phyloP scores from a whole-genome alignment of 2,797 vertebrate genomes.

The Falco biarmicus region DNA sequence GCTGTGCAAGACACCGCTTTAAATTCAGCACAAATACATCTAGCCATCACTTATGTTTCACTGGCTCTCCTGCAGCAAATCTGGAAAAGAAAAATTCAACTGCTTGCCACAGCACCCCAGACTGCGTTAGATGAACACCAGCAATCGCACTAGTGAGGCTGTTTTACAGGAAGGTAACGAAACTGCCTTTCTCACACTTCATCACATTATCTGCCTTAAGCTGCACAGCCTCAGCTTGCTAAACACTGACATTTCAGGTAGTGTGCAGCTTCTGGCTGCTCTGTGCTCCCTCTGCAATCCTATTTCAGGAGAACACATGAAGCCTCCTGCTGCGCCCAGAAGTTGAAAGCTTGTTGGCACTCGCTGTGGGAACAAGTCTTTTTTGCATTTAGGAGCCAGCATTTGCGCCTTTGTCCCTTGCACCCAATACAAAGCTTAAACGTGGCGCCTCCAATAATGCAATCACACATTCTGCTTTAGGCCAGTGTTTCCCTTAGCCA shows the following conservation, averaged over 20 bases:
- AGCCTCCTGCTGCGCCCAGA: constrained; percentile 18
- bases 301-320: neutral
- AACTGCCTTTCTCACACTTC: constrained; percentile 12
- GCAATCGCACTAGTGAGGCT: neutral
- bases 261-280: neutral
- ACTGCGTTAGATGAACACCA: neutral
- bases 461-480: neutral
- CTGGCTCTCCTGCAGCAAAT: neutral
- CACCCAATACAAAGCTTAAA: constrained; percentile 8
- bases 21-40: neutral
- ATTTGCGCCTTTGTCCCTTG: constrained; percentile 18
- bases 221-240: neutral
- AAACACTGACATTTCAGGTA: neutral
- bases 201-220: neutral
- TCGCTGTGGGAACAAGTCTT: constrained; percentile 32
- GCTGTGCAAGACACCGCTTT: neutral
- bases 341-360: constrained; percentile 53
- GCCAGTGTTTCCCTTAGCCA: constrained; percentile 30
- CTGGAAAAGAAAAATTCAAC: neutral
- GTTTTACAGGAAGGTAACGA: neutral
- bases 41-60: neutral
- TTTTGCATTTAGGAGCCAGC: neutral
- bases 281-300: neutral
- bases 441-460: neutral
- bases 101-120: neutral